Evolutionary conservation across 2,113 vertebrate genomes (phyloP).

Genomic region (Proteles cristata): DNA sequence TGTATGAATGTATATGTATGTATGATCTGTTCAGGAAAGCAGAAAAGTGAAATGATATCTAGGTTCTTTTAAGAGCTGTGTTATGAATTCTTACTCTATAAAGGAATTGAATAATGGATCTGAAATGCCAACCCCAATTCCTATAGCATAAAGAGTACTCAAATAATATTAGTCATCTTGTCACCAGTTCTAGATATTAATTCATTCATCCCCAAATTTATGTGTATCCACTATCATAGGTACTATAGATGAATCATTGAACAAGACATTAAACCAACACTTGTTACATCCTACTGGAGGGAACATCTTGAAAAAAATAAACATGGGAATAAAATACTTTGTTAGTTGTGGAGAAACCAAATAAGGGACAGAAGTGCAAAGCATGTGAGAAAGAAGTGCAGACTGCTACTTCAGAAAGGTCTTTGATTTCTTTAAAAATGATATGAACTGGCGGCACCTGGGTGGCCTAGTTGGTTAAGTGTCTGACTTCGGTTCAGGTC

Average conservation of each 20-base stretch:
- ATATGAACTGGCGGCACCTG: not conserved
- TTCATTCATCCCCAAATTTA: not conserved
- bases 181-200: not conserved
- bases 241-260: not conserved
- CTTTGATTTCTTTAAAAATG: not conserved
- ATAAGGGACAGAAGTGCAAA: not conserved
- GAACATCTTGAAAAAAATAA: not conserved
- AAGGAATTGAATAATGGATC: conserved; percentile 6
- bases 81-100: not conserved
- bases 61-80: not conserved
- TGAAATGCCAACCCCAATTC: not conserved
- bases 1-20: not conserved
- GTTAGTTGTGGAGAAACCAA: not conserved
- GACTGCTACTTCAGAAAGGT: not conserved
- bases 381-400: not conserved
- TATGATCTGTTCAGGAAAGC: not conserved
- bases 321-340: not conserved
- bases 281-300: not conserved
- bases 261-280: not conserved
- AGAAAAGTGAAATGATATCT: not conserved
- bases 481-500: no score
- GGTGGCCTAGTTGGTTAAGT: no score
- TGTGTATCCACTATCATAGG: not conserved
- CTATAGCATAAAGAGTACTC: not conserved
- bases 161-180: not conserved